Evolutionary conservation across 2,888 invertebrate species (phyloP), one percentile per base, ranked within the genome.

Genomic region (Boloria euphrosyne): DNA sequence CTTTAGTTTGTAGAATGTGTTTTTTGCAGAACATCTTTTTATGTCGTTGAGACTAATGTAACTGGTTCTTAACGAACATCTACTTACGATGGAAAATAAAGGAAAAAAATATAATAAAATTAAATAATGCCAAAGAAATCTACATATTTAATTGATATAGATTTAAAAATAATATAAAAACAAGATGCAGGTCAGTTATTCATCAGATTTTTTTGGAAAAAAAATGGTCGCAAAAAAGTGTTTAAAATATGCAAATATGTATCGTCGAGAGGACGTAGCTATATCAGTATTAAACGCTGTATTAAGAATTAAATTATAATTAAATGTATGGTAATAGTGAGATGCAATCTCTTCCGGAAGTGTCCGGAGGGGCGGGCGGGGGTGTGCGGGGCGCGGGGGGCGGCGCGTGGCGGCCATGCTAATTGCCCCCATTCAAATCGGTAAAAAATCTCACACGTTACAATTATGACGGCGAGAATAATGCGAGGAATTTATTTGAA

Each of bases 401-500:
- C n/a, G 65, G 65, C 70, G 58, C 69, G 70, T 61, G 65, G 55
- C 59, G 44, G 61, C 58, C 31, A n/a, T n/a, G 38, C 53, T 60
- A 60, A 62, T 63, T 52, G 53, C 57, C 61, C 49, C 67, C 65
- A 73, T 74, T 71, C 71, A 81, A 81, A 82, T 77, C 77, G 76
- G 79, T 76, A 76, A 85, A 84, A 87, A 86, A 86, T 82, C 82
- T 82, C 80, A 75, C 83, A 80, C 84, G 83, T 80, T 84, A 87
- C 86, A 85, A 87, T 87, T 85, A 89, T 83, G 83, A 86, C 84
- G 82, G 82, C 80, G 82, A 82, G 83, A 83, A 83, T 85, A 85
- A 85, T 81, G 82, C 80, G 71, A 78, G 81, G 81, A 84, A 88
- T 89, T 86, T 90, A 90, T 90, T 90, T 89, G 89, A 90, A 92